Base-by-base conservation (phyloP, 2,888 invertebrate genomes). In the Gasteruption jaculator region DNA sequence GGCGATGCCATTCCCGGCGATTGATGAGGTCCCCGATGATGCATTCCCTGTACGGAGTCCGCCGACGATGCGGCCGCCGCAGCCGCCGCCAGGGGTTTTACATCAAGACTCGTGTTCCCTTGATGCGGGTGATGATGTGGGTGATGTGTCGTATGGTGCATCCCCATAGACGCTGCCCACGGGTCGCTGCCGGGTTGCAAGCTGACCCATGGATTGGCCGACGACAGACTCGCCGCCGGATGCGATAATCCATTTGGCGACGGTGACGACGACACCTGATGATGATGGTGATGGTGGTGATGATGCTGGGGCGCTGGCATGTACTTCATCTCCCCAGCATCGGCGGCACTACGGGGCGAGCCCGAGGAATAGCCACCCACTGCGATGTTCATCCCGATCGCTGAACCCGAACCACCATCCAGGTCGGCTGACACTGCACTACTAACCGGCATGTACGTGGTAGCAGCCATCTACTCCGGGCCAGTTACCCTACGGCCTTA, bases 261-360 rank as follows among this genome's bases (percentile, higher is more conserved):
- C 48, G 83, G 83, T 59, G 83, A 82, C 49, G 81, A 79, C 47
- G 82, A 76, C 74, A 82, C 75, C 66, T 80, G 80, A 58, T 81
- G 82, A 52, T 80, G 78, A 61, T 80, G 80, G 58, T 83, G 85
- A 67, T 88, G 83, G 69, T 87, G 86, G 73, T 89, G 82, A 74
- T 87, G 88, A 73, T 91, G 91, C 72, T 86, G 86, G 54, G 84
- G 83, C 57, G 85, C 84, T 48, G 79, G 76, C 80, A 88, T 82
- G 74, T 94, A 94, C 76, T 94, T 94, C 91, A 94, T 91, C 74
- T 94, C 94, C 64, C 86, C 86, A 64, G 87, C 87, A 76, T 89
- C 89, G 55, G 82, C 80, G 64, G 86, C 89, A 61, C 85, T 86
- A 67, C 89, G 82, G 70, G 90, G 90, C 76, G 89, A 89, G 73